Evolutionary conservation across 64 coral and sea anemone genomes (phyloP).

Genomic region (Catalaphyllia jardinei): DNA sequence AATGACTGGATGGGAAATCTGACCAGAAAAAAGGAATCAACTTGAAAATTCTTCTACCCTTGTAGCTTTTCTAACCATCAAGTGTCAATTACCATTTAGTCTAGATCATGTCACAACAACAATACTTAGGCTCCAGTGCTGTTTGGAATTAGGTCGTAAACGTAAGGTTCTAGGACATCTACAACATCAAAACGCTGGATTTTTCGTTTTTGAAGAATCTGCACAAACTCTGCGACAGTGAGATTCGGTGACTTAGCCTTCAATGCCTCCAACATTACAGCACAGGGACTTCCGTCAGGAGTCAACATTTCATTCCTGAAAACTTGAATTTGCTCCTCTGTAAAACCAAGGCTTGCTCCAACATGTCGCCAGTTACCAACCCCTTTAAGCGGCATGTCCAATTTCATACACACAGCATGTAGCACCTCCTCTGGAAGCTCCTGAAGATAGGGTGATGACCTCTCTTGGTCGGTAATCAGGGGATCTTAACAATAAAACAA

Average conservation of each 20-base stretch:
- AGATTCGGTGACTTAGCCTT: neutral
- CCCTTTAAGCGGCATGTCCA: neutral
- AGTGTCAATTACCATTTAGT: too few relatives aligned
- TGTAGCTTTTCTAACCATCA: too few relatives aligned
- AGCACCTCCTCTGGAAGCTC: slow-evolving; percentile 5
- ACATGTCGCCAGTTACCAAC: slow-evolving; percentile 12
- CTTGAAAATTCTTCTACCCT: too few relatives aligned
- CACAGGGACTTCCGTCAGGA: slow-evolving; percentile 8
- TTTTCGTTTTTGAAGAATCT: neutral
- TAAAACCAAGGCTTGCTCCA: neutral
- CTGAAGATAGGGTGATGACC: neutral
- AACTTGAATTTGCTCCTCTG: neutral
- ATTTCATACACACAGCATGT: neutral
- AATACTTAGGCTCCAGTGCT: neutral
- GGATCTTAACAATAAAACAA: slow-evolving; percentile 1
- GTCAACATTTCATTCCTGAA: neutral
- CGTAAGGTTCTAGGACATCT: neutral
- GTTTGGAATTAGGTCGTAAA: neutral
- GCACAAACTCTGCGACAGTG: slow-evolving; percentile 36
- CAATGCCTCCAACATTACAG: neutral
- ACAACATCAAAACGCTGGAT: slow-evolving; percentile 23
- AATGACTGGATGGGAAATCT: too few relatives aligned
- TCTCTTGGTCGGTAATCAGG: neutral
- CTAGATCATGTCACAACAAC: too few relatives aligned
- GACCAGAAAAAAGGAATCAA: too few relatives aligned